These are phyloP conservation scores for Podarcis siculus DNA, from an alignment of 2,797 vertebrate genomes.

Conservation along the genomic window DNA sequence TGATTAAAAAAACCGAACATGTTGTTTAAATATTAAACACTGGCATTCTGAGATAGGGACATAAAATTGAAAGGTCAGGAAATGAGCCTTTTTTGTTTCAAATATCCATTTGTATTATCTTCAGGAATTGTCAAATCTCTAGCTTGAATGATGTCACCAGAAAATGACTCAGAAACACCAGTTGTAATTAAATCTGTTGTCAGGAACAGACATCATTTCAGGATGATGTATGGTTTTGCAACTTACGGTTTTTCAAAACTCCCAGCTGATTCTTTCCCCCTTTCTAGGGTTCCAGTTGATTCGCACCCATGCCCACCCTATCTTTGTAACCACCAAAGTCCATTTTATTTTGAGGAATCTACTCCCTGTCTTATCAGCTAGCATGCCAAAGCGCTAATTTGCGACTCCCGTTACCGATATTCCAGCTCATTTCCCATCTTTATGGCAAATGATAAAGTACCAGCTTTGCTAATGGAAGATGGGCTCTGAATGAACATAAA, in stretches of 20 bases:
- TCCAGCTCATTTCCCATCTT: conserved; percentile 4
- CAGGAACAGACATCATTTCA: neutral
- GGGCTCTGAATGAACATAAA: conserved; percentile 31
- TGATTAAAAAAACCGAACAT: neutral
- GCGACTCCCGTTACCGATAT: neutral
- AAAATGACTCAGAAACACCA: neutral
- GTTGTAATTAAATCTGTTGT: neutral
- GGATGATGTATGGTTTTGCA: neutral
- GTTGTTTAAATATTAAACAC: conserved; percentile 24
- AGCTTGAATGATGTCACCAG: neutral
- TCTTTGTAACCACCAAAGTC: neutral
- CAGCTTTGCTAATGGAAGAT: conserved; percentile 20
- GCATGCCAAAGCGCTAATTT: neutral
- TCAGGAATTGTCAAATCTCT: neutral
- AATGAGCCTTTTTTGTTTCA: neutral
- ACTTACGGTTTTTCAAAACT: conserved; percentile 27
- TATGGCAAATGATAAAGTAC: conserved; percentile 29
- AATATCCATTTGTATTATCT: neutral
- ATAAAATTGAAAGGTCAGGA: conserved; percentile 1
- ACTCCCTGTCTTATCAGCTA: conserved; percentile 21
- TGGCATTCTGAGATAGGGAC: neutral
- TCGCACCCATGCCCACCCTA: neutral
- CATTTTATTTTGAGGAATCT: neutral
- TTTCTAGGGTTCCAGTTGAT: neutral
- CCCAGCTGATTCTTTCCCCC: neutral